Percentiles rank a stretch among this genome's conserved stretches.
These are phyloP conservation scores for Melanotaenia nigrans DNA, from an alignment of 2,797 vertebrate species.

Conservation along the genomic window DNA sequence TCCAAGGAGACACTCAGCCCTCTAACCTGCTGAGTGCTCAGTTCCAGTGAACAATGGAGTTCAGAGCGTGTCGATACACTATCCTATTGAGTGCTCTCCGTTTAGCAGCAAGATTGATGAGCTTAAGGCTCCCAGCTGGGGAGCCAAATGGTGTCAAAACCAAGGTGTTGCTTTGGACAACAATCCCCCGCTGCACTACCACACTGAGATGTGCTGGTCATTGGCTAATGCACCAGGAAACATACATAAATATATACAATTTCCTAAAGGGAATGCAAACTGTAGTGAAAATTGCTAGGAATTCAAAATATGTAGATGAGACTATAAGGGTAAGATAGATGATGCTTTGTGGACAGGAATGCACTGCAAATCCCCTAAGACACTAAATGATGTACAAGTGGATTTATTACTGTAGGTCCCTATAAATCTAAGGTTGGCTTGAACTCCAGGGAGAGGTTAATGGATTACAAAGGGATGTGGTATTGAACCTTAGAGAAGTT, in stretches of 20 bases:
- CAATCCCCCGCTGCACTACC: slow-evolving; percentile 39
- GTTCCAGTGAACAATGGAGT: slow-evolving; percentile 86
- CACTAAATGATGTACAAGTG: slow-evolving; percentile 88
- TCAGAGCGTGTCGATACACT: slow-evolving; percentile 83
- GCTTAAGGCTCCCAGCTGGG: slow-evolving; percentile 78
- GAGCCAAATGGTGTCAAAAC: slow-evolving; percentile 78
- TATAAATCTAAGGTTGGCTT: slow-evolving; percentile 88
- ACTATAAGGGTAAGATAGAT: slow-evolving; percentile 66
- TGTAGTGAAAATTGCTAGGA: slow-evolving; percentile 26
- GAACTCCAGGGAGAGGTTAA: slow-evolving; percentile 90
- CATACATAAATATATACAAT: slow-evolving; percentile 4
- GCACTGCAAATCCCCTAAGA: slow-evolving; percentile 82
- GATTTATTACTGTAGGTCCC: slow-evolving; percentile 87
- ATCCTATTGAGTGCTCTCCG: slow-evolving; percentile 84
- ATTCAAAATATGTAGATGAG: slow-evolving; percentile 59
- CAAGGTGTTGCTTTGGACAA: slow-evolving; percentile 74
- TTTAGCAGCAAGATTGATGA: slow-evolving; percentile 87
- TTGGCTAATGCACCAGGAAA: slow-evolving; percentile 16
- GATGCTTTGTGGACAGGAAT: slow-evolving; percentile 75
- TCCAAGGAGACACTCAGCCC: slow-evolving; percentile 83
- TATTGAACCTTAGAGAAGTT: slow-evolving; percentile 87
- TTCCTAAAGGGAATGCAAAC: slow-evolving; percentile 33
- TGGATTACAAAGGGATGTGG: slow-evolving; percentile 89
- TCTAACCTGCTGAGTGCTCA: slow-evolving; percentile 88
- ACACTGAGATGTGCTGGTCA: slow-evolving; percentile 23